Evolutionary conservation across 1,140 invertebrate species (phyloP).

Genomic region (Thaumetopoea pityocampa): DNA sequence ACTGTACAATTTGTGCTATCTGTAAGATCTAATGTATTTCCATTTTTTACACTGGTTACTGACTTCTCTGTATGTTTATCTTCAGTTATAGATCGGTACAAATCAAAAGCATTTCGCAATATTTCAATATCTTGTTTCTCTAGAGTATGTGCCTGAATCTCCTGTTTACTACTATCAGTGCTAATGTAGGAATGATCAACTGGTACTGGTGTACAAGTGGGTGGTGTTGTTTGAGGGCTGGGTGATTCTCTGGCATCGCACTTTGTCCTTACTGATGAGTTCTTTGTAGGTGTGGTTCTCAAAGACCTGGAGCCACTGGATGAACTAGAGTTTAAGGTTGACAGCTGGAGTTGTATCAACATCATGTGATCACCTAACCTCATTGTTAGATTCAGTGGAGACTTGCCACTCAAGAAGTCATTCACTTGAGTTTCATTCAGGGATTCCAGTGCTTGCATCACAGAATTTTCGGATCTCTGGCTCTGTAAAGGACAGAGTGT

Average conservation of each 20-base stretch:
- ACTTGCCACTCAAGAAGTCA: slow-evolving; percentile 95
- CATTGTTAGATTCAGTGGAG: slow-evolving; percentile 95
- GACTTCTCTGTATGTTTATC: slow-evolving; percentile 57
- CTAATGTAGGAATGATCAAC: slow-evolving; percentile 9
- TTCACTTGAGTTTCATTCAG: slow-evolving; percentile 95
- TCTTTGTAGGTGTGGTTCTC: slow-evolving; percentile 51
- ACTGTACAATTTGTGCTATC: slow-evolving; percentile 51
- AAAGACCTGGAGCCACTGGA: slow-evolving; percentile 46
- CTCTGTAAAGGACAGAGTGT: slow-evolving; percentile 79
- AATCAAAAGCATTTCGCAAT: slow-evolving; percentile 75
- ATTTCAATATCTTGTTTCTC: slow-evolving; percentile 76
- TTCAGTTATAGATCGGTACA: slow-evolving; percentile 67
- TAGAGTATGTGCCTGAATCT: slow-evolving; percentile 41
- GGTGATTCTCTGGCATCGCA: slow-evolving; percentile 43
- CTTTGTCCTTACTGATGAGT: slow-evolving; percentile 36
- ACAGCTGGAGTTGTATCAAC: slow-evolving; percentile 95
- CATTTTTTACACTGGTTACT: slow-evolving; percentile 25
- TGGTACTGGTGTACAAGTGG: slow-evolving; percentile 14
- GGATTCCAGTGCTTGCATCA: slow-evolving; percentile 95
- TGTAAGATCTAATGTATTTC: slow-evolving; percentile 45
- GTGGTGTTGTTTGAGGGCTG: slow-evolving; percentile 44
- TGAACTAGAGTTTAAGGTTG: slow-evolving; percentile 81
- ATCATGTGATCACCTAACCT: slow-evolving; percentile 97
- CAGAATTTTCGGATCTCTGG: slow-evolving; percentile 93
- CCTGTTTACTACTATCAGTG: slow-evolving; percentile 31